Base-by-base conservation (phyloP, 2,888 invertebrate genomes). In the Oeneis ivallda region DNA sequence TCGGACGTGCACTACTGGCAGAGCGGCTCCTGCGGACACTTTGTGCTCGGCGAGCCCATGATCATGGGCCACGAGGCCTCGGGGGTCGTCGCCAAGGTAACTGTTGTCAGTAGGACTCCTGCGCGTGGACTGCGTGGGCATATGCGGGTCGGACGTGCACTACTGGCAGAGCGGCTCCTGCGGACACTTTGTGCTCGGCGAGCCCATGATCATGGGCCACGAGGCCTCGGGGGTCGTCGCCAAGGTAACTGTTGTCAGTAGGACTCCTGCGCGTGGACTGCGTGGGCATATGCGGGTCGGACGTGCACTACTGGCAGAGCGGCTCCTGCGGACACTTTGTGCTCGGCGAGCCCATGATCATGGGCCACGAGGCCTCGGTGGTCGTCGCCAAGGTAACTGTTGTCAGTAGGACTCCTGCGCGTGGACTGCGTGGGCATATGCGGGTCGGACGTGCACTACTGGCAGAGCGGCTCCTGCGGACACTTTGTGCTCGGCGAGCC, bases 361-460 rank as follows among this genome's bases (percentile, higher is more conserved):
- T 99, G 81, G 99, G 99, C 0, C 99, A 99, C 81, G 99, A 99
- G 87, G 95, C 98, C 0, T 93, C 96, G 0, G 97, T 97, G 13
- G 93, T 95, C 19, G 96, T 98, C 0, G 93, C 93, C 0, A 94
- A 96, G 92, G 93, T 97, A 67, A 26, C 17, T 17, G 3, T 47
- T n/a, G n/a, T n/a, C n/a, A n/a, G n/a, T n/a, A n/a, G n/a, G n/a
- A n/a, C 94, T 98, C 5, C 83, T 98, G 17, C 94, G 94, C 73
- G 98, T 98, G 96, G 96, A 95, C 80, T 95, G 95, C 72, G 98
- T 99, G 54, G 99, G 99, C n/a, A 99, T 99, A 78, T 99, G 99
- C 83, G 99, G 99, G 0, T 96, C 96, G 0, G 99, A 99, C 86
- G 97, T 99, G 6, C 98, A 98, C 86, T 99, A 98, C 88, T 94